Base-by-base conservation (phyloP, 2,797 vertebrate species). In the Alosa sapidissima region DNA sequence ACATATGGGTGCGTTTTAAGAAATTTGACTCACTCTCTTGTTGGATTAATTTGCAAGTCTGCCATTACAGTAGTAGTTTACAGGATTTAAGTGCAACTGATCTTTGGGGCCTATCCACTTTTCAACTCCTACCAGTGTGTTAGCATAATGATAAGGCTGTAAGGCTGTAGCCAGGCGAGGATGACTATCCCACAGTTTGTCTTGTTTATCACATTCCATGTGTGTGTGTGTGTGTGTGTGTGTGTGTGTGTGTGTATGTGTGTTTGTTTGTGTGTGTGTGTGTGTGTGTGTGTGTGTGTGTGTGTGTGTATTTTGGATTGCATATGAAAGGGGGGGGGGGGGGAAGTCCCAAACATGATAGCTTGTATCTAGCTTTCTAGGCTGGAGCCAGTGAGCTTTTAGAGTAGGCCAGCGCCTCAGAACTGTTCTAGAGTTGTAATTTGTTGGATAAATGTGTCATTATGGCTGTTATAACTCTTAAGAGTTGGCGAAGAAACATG, bases 361-460 rank as follows among this genome's bases (percentile, higher is more conserved):
- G 6, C 60, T 24, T 65, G 24, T 65, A 28, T 65, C n/a, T 28
- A 65, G 60, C 60, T 28, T 65, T 65, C 6, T 65, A 65, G 60
- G 60, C 60, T 28, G n/a, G 60, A 65, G 24, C n/a, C 60, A 65
- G 60, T 8, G n/a, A 65, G 60, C n/a, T 28, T 21, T 65, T 72
- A 41, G 13, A 33, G 13, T 1, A 72, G 28, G 65, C 21, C 55
- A 5, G 88, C 91, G 91, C 92, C 91, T 90, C 83, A 88, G 84
- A 90, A 89, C 93, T 90, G 91, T 28, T 33, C 24, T 1, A 41
- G 28, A 36, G 24, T 11, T 41, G 91, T 94, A 91, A 93, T 95
- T 94, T 94, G 87, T 91, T 91, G 91, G 90, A 90, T 94, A 92
- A 93, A 94, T 94, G 92, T 94, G 94, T 94, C 92, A 94, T 94